These are phyloP conservation scores for Macropus fuliginosus DNA, from an alignment of 2,797 vertebrate genomes.

Conservation along the genomic window DNA sequence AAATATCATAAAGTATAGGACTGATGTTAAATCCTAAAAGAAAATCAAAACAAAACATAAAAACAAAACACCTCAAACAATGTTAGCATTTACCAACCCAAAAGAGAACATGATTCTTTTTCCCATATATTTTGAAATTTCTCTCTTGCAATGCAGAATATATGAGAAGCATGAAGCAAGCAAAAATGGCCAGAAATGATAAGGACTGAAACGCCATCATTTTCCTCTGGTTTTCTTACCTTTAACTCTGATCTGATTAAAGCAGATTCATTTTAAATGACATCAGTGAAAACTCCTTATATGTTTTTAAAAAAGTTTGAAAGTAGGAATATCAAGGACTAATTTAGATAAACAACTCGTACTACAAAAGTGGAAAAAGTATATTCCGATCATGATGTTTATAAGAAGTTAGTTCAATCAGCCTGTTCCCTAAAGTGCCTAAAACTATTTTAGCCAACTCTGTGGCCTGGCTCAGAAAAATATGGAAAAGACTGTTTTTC, in stretches of 20 bases:
- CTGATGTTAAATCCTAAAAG: neutral
- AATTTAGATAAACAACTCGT: neutral
- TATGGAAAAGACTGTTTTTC: neutral
- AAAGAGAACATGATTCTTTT: neutral
- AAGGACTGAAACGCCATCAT: neutral
- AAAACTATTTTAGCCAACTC: neutral
- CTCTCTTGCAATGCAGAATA: neutral
- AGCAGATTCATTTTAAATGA: neutral
- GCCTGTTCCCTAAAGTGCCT: neutral
- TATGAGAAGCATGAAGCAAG: neutral
- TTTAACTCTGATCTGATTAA: neutral
- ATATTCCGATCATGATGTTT: neutral
- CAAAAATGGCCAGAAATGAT: neutral
- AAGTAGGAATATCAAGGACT: neutral
- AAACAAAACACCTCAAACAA: neutral
- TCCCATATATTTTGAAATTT: neutral
- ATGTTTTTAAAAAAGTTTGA: neutral
- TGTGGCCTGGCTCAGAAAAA: neutral
- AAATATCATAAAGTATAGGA: neutral
- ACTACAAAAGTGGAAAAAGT: neutral
- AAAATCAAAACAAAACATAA: neutral
- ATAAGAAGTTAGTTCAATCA: neutral
- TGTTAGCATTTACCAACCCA: too few relatives aligned
- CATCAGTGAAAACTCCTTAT: neutral
- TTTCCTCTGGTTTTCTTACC: neutral